These are phyloP conservation scores for Girardia tigrina DNA, from an alignment of 2,888 invertebrate species.

Conservation along the genomic window DNA sequence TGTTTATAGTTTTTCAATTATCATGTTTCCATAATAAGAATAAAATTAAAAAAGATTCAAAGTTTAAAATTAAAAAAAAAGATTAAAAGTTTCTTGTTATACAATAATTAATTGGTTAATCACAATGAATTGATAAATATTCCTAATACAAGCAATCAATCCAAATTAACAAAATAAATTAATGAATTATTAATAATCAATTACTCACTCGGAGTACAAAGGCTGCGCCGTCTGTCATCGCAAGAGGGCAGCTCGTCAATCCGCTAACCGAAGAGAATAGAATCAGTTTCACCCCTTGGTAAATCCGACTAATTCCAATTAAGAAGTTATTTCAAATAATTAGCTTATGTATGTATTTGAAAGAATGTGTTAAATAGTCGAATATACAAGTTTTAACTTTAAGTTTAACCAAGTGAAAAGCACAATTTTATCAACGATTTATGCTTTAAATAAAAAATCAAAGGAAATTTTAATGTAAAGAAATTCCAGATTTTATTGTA, in stretches of 20 bases:
- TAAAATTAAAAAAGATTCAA: constrained; percentile 36
- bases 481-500: too few species aligned
- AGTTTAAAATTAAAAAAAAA: neutral
- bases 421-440: too few species aligned
- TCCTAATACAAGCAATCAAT: neutral
- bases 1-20: too few species aligned
- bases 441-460: too few species aligned
- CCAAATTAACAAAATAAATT: constrained; percentile 12
- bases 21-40: too few species aligned
- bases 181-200: neutral
- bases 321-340: neutral
- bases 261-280: constrained; percentile 54
- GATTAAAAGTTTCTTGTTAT: neutral
- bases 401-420: too few species aligned
- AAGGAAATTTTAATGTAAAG: too few species aligned
- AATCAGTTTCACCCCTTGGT: constrained; percentile 53
- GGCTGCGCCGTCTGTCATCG: constrained; percentile 57
- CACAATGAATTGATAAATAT: neutral
- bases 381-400: too few species aligned
- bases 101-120: neutral
- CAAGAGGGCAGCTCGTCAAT: constrained; percentile 54
- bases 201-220: constrained; percentile 51
- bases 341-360: too few species aligned
- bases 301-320: constrained; percentile 46
- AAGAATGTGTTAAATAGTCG: too few species aligned